A percentile compares a stretch with the other conserved stretches of the same genome.
phyloP scores from a whole-genome alignment of 2,113 vertebrate species.

The Cyanistes caeruleus region DNA sequence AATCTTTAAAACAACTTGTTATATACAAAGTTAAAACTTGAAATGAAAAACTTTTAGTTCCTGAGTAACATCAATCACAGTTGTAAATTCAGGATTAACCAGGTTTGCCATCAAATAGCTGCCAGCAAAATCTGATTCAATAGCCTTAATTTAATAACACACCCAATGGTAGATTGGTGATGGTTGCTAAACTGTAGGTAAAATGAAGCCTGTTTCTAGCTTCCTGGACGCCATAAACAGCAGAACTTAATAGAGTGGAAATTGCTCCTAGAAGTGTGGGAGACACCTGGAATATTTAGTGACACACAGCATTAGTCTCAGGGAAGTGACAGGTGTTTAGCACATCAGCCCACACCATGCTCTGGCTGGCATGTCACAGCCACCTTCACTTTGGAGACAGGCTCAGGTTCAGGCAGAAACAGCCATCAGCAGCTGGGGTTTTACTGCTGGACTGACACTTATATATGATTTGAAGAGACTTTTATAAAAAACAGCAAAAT shows the following conservation, averaged over 20 bases:
- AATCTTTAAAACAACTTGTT: neutral
- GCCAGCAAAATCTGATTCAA: neutral
- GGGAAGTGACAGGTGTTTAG: neutral
- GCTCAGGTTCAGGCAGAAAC: neutral
- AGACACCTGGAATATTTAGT: neutral
- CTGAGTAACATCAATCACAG: neutral
- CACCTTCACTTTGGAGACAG: neutral
- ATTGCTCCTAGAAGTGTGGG: neutral
- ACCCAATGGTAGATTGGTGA: neutral
- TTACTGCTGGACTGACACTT: neutral
- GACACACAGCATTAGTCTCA: neutral
- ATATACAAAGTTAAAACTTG: neutral
- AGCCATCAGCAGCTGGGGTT: neutral
- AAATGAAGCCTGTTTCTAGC: neutral
- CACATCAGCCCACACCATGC: fast-evolving
- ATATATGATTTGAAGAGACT: neutral
- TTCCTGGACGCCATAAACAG: neutral
- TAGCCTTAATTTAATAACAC: neutral
- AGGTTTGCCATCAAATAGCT: neutral
- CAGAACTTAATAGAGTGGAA: neutral
- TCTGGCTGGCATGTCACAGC: neutral
- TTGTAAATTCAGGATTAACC: neutral
- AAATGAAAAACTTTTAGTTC: neutral
- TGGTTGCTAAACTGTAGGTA: neutral
- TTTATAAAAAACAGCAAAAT: neutral